These are phyloP conservation scores for Drosophila colorata DNA, from an alignment of 2,888 invertebrate species.

Conservation along the genomic window DNA sequence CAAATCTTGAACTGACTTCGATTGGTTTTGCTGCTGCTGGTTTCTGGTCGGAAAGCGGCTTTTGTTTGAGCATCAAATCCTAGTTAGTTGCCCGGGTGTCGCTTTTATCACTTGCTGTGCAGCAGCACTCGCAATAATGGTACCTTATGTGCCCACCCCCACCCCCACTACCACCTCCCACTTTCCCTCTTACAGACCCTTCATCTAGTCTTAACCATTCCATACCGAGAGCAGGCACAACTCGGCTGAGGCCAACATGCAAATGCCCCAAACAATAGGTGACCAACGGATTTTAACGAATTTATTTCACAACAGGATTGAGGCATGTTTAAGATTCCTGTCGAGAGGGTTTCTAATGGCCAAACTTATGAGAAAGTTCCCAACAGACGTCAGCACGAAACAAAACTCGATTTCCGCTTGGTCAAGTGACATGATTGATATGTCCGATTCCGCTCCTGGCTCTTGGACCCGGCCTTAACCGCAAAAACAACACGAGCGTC, in stretches of 20 bases:
- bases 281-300: constrained; percentile 50
- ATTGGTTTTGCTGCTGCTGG: constrained; percentile 62
- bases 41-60: constrained; percentile 57
- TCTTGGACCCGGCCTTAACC: background rate
- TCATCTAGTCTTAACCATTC: background rate
- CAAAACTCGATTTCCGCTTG: constrained; percentile 68
- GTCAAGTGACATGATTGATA: constrained; percentile 78
- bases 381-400: constrained; percentile 8
- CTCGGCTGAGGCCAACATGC: constrained; percentile 37
- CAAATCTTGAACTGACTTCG: constrained; percentile 81
- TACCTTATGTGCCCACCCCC: background rate
- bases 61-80: constrained; percentile 52
- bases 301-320: constrained; percentile 39
- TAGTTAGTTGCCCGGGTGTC: constrained; percentile 41
- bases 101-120: constrained; percentile 57
- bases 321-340: constrained; percentile 34
- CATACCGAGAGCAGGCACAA: constrained; percentile 24
- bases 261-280: constrained; percentile 53
- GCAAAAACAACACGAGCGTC: constrained; percentile 19
- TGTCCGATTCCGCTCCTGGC: constrained; percentile 12
- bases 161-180: too few species aligned
- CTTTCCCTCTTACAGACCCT: too few species aligned
- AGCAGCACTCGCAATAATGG: constrained; percentile 15
- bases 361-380: constrained; percentile 32
- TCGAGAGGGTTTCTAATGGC: constrained; percentile 14